These are phyloP conservation scores for Tetramorium parvispinum DNA, from an alignment of 1,140 invertebrate genomes.

Conservation along the genomic window DNA sequence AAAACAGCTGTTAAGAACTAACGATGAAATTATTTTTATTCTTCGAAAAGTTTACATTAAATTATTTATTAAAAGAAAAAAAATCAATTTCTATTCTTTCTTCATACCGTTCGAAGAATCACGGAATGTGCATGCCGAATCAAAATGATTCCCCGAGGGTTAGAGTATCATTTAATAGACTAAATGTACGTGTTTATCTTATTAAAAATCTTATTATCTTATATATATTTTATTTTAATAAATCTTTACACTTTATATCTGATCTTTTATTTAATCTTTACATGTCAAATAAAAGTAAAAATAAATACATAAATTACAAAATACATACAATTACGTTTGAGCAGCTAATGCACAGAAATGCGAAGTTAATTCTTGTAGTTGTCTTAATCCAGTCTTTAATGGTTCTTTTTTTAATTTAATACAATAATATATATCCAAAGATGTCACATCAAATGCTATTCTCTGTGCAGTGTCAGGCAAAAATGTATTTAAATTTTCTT, in stretches of 20 bases:
- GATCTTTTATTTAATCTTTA: not conserved
- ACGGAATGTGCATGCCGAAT: too few relatives aligned
- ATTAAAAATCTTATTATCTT: too few relatives aligned
- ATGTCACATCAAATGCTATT: slow-evolving; percentile 51
- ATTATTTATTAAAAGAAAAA: too few relatives aligned
- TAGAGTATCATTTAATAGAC: slow-evolving; percentile 6
- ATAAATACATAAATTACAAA: slow-evolving; percentile 1
- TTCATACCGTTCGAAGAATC: too few relatives aligned
- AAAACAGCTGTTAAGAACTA: too few relatives aligned
- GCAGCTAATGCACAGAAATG: slow-evolving; percentile 78
- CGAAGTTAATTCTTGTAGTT: slow-evolving; percentile 79
- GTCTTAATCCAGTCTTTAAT: slow-evolving; percentile 75
- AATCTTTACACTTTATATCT: too few relatives aligned
- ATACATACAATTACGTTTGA: slow-evolving; percentile 48
- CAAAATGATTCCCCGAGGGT: not conserved
- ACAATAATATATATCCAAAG: slow-evolving; percentile 80
- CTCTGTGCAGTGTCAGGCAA: slow-evolving; percentile 58
- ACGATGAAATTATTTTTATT: too few relatives aligned
- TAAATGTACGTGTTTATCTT: not conserved
- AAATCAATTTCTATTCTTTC: too few relatives aligned
- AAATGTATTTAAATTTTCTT: slow-evolving; percentile 75
- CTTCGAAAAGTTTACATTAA: too few relatives aligned
- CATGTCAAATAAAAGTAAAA: too few relatives aligned
- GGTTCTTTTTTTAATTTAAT: slow-evolving; percentile 74
- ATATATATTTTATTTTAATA: too few relatives aligned